phyloP scores from a whole-genome alignment of 2,888 invertebrate genomes.

The Lathronympha strigana region DNA sequence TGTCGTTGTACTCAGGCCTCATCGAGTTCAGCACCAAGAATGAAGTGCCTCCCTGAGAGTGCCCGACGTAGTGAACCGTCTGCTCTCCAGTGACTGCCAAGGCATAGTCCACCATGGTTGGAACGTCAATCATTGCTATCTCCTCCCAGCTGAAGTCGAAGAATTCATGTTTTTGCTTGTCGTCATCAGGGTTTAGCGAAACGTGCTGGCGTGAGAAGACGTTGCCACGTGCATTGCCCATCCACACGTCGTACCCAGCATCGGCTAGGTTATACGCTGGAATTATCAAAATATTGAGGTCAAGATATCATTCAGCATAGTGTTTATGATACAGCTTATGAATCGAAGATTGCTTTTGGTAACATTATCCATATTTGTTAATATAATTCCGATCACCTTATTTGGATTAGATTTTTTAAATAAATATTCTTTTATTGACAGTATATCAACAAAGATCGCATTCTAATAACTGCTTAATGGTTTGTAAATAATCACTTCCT shows the following conservation, averaged over 20 bases:
- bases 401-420: too few species aligned
- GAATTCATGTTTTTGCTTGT: slow-evolving; percentile 39
- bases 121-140: slow-evolving; percentile 46
- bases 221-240: slow-evolving; percentile 89
- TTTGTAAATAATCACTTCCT: too few species aligned
- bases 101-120: slow-evolving; percentile 46
- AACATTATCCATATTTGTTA: too few species aligned
- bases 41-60: slow-evolving; percentile 48
- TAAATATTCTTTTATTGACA: too few species aligned
- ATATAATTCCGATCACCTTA: too few species aligned
- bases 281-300: slow-evolving; percentile 3
- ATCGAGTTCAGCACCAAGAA: slow-evolving; percentile 44
- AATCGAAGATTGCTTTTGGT: too few species aligned
- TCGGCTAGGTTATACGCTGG: slow-evolving; percentile 74
- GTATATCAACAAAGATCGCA: too few species aligned
- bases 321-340: not conserved
- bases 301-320: not conserved
- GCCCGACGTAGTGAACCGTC: slow-evolving; percentile 49
- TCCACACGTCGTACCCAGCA: slow-evolving; percentile 87
- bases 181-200: slow-evolving; percentile 40
- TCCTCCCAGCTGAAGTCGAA: slow-evolving; percentile 52
- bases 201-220: slow-evolving; percentile 68
- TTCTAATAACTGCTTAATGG: too few species aligned
- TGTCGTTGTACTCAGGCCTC: slow-evolving; percentile 47
- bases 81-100: slow-evolving; percentile 42